Evolutionary conservation across 1,140 invertebrate species (phyloP).

Genomic region (Idris sp.): DNA sequence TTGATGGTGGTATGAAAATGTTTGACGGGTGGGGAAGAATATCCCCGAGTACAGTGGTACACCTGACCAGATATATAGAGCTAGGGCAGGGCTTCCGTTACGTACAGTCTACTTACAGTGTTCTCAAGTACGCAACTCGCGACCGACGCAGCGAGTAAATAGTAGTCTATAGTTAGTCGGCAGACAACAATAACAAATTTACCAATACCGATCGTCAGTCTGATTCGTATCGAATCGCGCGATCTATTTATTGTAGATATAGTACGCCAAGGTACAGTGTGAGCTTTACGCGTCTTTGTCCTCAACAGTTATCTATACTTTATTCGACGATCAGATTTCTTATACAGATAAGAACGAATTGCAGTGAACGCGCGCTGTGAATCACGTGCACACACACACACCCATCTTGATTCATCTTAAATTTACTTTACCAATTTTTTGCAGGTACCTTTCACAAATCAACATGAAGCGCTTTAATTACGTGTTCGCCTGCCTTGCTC

Average conservation of each 20-base stretch:
- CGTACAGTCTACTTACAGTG: constrained; percentile 78
- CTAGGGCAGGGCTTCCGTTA: constrained; percentile 78
- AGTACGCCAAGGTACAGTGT: constrained; percentile 63
- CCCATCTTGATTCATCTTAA: too few relatives aligned
- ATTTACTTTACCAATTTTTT: constrained; percentile 51
- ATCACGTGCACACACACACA: constrained; percentile 6
- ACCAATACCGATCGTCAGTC: constrained; percentile 33
- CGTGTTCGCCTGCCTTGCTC: constrained; percentile 67
- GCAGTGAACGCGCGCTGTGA: constrained; percentile 25
- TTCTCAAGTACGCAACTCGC: constrained; percentile 74
- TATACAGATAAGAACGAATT: too few relatives aligned
- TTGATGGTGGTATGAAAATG: constrained; percentile 75
- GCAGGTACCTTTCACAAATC: constrained; percentile 57
- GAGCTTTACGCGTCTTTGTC: constrained; percentile 1
- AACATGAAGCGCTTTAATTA: constrained; percentile 67
- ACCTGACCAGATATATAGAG: constrained; percentile 79
- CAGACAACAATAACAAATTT: constrained; percentile 45
- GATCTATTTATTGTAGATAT: constrained; percentile 45
- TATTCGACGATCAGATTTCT: too few relatives aligned
- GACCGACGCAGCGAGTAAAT: constrained; percentile 62
- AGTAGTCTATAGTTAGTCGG: constrained; percentile 63
- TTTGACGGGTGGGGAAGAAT: constrained; percentile 72
- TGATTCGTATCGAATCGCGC: constrained; percentile 68
- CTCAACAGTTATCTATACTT: constrained; percentile 11
- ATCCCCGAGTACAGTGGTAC: constrained; percentile 75